Percentiles rank a stretch among this genome's conserved stretches.
These are phyloP conservation scores for Drosophila dives DNA, from an alignment of 2,888 invertebrate species.

Conservation along the genomic window DNA sequence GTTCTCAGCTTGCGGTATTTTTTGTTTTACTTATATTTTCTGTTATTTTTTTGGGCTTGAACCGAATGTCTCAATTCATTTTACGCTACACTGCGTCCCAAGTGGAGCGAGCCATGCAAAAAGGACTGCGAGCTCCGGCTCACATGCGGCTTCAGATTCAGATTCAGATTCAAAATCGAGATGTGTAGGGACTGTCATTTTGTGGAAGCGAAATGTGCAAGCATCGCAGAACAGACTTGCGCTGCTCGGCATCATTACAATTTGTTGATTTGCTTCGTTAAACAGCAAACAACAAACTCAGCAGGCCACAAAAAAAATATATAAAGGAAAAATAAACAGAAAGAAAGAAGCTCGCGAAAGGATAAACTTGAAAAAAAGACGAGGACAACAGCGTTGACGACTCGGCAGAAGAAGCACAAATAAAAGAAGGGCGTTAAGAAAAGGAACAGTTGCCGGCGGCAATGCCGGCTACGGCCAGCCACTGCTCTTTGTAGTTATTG, in stretches of 20 bases:
- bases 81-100: conserved; percentile 76
- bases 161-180: conserved; percentile 5
- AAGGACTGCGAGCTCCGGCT: conserved; percentile 62
- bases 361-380: conserved; percentile 61
- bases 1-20: conserved; percentile 49
- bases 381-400: conserved; percentile 50
- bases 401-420: conserved; percentile 26
- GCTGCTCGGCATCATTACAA: conserved; percentile 74
- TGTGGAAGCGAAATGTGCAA: conserved; percentile 68
- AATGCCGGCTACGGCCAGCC: conserved; percentile 26
- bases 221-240: conserved; percentile 66
- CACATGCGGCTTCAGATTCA: conserved; percentile 32
- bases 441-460: conserved; percentile 41
- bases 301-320: conserved; percentile 11
- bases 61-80: conserved; percentile 79
- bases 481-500: conserved; percentile 51
- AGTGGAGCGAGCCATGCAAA: conserved; percentile 77
- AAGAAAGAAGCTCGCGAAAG: conserved; percentile 55
- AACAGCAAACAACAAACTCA: conserved; percentile 71
- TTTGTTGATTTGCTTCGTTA: conserved; percentile 82
- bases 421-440: conserved; percentile 3
- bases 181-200: conserved; percentile 2
- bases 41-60: conserved; percentile 42
- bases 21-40: conserved; percentile 15
- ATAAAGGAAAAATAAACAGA: conserved; percentile 13